These are phyloP conservation scores for Oreocharis arfaki DNA, from an alignment of 2,113 vertebrate genomes.

Conservation along the genomic window DNA sequence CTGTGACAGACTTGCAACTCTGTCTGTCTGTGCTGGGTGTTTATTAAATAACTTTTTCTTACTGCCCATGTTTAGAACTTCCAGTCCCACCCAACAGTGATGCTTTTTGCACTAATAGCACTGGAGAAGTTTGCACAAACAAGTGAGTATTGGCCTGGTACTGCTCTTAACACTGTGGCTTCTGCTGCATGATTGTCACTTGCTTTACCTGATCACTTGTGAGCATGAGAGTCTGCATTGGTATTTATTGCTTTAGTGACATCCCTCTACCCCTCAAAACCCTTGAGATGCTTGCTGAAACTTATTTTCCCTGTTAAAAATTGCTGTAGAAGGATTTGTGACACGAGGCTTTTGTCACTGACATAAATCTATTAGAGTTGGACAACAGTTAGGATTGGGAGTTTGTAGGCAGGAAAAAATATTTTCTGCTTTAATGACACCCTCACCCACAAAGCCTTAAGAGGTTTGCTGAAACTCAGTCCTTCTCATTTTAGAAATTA, in stretches of 20 bases:
- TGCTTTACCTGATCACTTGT: background rate
- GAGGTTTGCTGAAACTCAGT: background rate
- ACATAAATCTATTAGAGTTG: background rate
- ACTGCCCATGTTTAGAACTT: slow-evolving; percentile 79
- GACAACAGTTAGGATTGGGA: background rate
- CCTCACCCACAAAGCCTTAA: background rate
- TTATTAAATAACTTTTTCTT: background rate
- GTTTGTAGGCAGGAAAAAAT: background rate
- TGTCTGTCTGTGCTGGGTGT: background rate
- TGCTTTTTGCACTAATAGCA: slow-evolving; percentile 98
- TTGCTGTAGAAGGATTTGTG: background rate
- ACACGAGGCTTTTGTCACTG: background rate
- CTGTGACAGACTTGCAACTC: background rate
- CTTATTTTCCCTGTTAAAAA: background rate
- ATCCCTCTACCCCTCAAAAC: background rate
- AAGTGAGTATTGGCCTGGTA: slow-evolving; percentile 78
- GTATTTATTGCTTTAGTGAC: background rate
- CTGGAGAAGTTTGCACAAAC: slow-evolving; percentile 99
- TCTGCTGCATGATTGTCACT: background rate
- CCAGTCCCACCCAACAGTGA: slow-evolving; percentile 94
- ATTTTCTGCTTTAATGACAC: background rate
- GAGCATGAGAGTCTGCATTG: background rate
- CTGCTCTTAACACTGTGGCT: background rate
- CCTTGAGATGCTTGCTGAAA: background rate
- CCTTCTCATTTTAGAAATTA: background rate